These are phyloP conservation scores for Anodontia alba DNA, from an alignment of 2,888 invertebrate genomes.

Conservation along the genomic window DNA sequence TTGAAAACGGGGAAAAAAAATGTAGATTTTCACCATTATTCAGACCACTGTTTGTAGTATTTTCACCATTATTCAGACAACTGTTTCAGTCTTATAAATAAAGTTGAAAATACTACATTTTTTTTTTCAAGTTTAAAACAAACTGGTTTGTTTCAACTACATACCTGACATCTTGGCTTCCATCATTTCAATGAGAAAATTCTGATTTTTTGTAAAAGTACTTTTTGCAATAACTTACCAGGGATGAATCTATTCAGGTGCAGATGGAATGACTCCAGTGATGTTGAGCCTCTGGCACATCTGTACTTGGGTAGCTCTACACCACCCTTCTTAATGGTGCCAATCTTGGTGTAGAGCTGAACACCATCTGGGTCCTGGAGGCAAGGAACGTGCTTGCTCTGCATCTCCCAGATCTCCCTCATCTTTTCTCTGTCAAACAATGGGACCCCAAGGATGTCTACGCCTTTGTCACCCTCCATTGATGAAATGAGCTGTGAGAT, in stretches of 20 bases:
- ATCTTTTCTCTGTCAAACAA: constrained; percentile 50
- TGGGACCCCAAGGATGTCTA: constrained; percentile 56
- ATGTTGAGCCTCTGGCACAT: constrained; percentile 70
- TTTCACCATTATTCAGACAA: too few species aligned
- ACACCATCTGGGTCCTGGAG: constrained; percentile 61
- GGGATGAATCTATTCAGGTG: constrained; percentile 66
- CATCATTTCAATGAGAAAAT: too few species aligned
- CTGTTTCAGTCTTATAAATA: too few species aligned
- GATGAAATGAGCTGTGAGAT: constrained; percentile 45
- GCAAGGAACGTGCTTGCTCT: constrained; percentile 57
- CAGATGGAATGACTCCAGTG: constrained; percentile 71
- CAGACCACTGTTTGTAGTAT: too few species aligned
- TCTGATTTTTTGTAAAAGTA: too few species aligned
- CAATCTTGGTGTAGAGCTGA: constrained; percentile 41
- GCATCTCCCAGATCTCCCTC: constrained; percentile 52
- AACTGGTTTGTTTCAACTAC: too few species aligned
- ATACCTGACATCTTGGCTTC: too few species aligned
- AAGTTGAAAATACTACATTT: too few species aligned
- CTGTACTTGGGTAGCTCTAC: constrained; percentile 56
- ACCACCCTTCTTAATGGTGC: constrained; percentile 59
- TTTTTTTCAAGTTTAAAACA: too few species aligned
- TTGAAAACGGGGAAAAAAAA: too few species aligned
- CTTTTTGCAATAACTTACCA: too few species aligned
- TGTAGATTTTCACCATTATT: too few species aligned
- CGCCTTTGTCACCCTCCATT: constrained; percentile 43